These are phyloP conservation scores for Leptonema lineaticorne DNA, from an alignment of 1,140 invertebrate genomes.

Conservation along the genomic window DNA sequence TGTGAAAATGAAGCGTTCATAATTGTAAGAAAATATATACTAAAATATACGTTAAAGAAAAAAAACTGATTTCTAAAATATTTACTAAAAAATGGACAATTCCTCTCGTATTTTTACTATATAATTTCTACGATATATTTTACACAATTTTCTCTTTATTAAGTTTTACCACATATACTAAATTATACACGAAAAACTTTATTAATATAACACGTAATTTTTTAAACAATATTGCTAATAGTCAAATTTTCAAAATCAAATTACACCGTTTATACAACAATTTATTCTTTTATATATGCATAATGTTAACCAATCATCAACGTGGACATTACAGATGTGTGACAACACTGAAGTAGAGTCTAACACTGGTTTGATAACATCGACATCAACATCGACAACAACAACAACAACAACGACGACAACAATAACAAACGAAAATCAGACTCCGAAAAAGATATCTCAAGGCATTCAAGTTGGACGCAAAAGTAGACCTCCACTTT, in stretches of 20 bases:
- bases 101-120: no score
- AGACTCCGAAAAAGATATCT: slow-evolving; percentile 16
- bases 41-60: not conserved
- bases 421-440: not conserved
- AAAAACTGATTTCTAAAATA: not conserved
- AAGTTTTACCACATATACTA: no score
- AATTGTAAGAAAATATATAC: not conserved
- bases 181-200: no score
- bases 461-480: slow-evolving; percentile 33
- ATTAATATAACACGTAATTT: no score
- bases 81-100: not conserved
- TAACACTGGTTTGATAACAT: not conserved
- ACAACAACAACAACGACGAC: not conserved
- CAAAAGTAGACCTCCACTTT: slow-evolving; percentile 6
- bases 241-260: no score
- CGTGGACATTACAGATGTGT: slow-evolving; percentile 5
- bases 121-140: no score
- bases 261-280: no score
- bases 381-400: not conserved
- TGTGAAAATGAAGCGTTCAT: not conserved
- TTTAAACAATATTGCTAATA: no score
- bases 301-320: no score
- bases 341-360: not conserved
- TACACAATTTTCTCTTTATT: no score
- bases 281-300: no score